phyloP scores from a whole-genome alignment of 2,888 invertebrate genomes.

The Adelphocoris suturalis region DNA sequence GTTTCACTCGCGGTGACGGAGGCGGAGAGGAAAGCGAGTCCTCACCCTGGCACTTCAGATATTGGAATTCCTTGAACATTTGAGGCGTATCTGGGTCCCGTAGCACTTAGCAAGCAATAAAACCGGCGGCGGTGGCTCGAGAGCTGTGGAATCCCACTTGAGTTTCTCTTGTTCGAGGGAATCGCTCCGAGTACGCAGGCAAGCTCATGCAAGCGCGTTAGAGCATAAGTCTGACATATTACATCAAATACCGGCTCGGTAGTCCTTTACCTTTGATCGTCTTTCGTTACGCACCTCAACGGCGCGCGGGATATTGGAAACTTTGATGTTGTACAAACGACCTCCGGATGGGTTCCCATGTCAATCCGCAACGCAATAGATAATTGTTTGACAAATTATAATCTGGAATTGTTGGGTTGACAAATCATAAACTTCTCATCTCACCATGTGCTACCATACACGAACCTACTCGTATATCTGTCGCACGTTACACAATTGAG shows the following conservation, averaged over 20 bases:
- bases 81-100: not conserved
- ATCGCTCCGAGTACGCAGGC: not conserved
- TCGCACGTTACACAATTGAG: no score
- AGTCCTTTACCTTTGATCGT: not conserved
- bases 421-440: no score
- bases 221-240: not conserved
- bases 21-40: slow-evolving; percentile 1
- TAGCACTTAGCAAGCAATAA: slow-evolving; percentile 22
- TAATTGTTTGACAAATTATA: no score
- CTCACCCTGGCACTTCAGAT: not conserved
- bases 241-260: slow-evolving; percentile 11
- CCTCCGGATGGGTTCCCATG: not conserved
- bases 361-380: no score
- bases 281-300: not conserved
- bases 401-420: no score
- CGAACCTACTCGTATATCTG: no score
- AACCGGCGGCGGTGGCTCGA: not conserved
- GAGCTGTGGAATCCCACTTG: not conserved
- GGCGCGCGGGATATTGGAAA: not conserved
- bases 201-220: not conserved
- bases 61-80: slow-evolving; percentile 24
- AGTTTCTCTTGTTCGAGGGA: slow-evolving; percentile 1
- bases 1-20: not conserved
- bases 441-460: no score
- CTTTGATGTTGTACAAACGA: not conserved